Conservation (phyloP, 1,140 invertebrate genomes). For the Bombus sibiricus region DNA sequence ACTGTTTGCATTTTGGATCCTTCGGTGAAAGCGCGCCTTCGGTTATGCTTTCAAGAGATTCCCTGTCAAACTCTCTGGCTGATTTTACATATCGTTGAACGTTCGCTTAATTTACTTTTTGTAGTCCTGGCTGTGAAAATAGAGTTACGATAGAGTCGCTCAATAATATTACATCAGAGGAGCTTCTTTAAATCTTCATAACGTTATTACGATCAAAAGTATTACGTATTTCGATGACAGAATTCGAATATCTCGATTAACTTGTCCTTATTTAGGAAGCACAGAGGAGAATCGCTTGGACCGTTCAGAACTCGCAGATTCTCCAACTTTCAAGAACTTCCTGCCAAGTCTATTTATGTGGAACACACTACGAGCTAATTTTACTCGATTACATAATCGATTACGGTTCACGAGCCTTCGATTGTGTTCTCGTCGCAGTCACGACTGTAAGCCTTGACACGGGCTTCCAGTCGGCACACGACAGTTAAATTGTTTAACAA, state of each 20-base stretch:
- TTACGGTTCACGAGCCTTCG: background rate
- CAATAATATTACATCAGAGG: no score
- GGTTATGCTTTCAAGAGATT: background rate
- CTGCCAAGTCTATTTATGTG: conserved; percentile 5
- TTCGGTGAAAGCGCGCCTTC: background rate
- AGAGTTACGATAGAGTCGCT: background rate
- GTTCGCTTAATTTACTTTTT: background rate
- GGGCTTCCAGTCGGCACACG: background rate
- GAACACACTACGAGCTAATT: conserved; percentile 16
- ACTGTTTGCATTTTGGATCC: conserved; percentile 7
- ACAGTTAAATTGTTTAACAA: conserved; percentile 4
- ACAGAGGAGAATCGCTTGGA: background rate
- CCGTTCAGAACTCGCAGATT: background rate
- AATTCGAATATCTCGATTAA: background rate
- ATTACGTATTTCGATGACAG: background rate
- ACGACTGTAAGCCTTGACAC: background rate
- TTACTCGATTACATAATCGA: conserved; percentile 25
- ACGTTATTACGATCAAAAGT: background rate
- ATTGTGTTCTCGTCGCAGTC: background rate
- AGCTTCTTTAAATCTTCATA: background rate
- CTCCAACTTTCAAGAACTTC: conserved; percentile 12
- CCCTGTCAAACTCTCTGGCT: background rate
- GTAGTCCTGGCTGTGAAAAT: background rate
- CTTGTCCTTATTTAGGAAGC: background rate
- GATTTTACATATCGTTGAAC: background rate